Percentiles rank a stretch among this genome's conserved stretches.
phyloP scores from a whole-genome alignment of 2,888 invertebrate genomes.

The Keiferia lycopersicella region DNA sequence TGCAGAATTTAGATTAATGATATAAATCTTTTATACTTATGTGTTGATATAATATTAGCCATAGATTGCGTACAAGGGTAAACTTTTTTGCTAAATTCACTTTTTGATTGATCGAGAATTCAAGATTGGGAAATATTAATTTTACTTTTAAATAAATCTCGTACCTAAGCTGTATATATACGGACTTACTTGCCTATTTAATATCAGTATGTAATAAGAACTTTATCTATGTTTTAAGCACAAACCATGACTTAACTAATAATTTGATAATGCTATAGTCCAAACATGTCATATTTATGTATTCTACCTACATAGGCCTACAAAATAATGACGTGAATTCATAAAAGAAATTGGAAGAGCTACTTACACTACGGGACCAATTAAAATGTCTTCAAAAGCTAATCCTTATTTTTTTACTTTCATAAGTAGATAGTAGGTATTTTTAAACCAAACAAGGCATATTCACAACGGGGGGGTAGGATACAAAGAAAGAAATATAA shows the following conservation, averaged over 20 bases:
- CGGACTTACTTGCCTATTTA: too few relatives aligned
- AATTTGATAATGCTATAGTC: too few relatives aligned
- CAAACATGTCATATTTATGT: not conserved
- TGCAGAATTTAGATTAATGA: conserved; percentile 64
- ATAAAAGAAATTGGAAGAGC: not conserved
- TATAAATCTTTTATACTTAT: conserved; percentile 26
- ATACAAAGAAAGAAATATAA: not conserved
- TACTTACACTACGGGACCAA: conserved; percentile 55
- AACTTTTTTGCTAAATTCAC: not conserved
- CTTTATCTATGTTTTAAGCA: too few relatives aligned
- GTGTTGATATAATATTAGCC: not conserved
- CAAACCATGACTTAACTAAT: too few relatives aligned
- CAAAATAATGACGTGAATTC: not conserved
- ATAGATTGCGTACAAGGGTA: not conserved
- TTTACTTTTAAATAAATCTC: too few relatives aligned
- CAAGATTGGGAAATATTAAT: too few relatives aligned
- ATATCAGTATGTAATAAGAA: too few relatives aligned
- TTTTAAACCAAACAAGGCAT: conserved; percentile 25
- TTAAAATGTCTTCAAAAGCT: conserved; percentile 67
- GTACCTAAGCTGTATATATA: too few relatives aligned
- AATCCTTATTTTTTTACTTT: conserved; percentile 47
- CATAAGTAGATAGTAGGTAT: not conserved
- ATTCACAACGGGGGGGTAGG: conserved; percentile 20
- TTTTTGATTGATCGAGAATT: not conserved
- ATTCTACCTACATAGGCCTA: too few relatives aligned